Evolutionary conservation across 2,113 vertebrate species (phyloP).

Genomic region (Propithecus coquereli): DNA sequence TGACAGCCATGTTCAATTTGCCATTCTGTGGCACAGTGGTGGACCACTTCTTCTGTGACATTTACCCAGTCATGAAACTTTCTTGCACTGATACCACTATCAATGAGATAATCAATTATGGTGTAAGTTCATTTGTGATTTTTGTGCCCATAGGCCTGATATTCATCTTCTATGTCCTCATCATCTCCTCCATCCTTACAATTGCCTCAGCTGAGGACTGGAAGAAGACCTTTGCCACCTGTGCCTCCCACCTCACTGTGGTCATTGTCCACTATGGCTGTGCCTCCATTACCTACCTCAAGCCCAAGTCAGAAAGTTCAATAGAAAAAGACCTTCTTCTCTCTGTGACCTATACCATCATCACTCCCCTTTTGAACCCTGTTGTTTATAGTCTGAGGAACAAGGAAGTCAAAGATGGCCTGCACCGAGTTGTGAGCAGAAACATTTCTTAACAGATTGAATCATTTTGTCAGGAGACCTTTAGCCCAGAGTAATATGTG

Average conservation of each 20-base stretch:
- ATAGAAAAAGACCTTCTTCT: conserved; percentile 39
- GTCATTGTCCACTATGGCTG: neutral
- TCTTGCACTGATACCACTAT: conserved; percentile 38
- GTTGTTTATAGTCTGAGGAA: conserved; percentile 72
- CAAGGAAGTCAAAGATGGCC: conserved; percentile 61
- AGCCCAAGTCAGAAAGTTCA: conserved; percentile 23
- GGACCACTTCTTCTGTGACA: conserved; percentile 61
- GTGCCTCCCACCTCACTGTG: conserved; percentile 37
- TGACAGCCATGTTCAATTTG: conserved; percentile 33
- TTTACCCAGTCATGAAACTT: conserved; percentile 49
- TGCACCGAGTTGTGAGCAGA: neutral
- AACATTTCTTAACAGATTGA: neutral
- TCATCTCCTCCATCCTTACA: conserved; percentile 36
- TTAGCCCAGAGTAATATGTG: neutral
- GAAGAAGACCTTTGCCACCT: conserved; percentile 48
- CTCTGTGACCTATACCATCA: conserved; percentile 24
- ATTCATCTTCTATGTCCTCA: conserved; percentile 13
- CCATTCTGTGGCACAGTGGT: conserved; percentile 42
- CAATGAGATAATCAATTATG: conserved; percentile 60
- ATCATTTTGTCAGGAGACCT: neutral
- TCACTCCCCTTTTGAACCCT: conserved; percentile 60
- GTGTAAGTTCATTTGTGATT: conserved; percentile 51
- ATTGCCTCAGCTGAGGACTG: neutral
- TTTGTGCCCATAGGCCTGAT: neutral
- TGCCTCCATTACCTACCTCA: neutral